Evolutionary conservation across 2,113 vertebrate genomes (phyloP).

Genomic region (Hippocampus abdominalis): DNA sequence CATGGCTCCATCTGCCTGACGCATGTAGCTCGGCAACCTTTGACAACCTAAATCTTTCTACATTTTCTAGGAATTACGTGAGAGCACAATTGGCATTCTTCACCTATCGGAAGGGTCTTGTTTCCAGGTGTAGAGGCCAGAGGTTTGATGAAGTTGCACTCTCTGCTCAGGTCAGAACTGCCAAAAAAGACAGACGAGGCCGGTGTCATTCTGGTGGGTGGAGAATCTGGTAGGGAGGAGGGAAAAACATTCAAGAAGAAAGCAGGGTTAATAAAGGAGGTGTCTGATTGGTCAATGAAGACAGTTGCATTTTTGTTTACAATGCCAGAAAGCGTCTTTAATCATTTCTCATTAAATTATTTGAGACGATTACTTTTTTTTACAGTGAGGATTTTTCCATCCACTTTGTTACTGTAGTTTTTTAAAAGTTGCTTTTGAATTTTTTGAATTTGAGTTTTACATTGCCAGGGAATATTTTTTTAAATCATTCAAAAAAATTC

Average conservation of each 20-base stretch:
- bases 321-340: background rate
- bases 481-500: too few relatives aligned
- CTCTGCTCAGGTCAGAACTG: conserved; percentile 79
- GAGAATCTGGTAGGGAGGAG: conserved; percentile 76
- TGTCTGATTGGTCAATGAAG: background rate
- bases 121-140: conserved; percentile 79
- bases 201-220: conserved; percentile 75
- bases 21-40: conserved; percentile 45
- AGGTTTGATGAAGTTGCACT: conserved; percentile 84
- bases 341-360: background rate
- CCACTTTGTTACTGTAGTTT: too few relatives aligned
- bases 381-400: too few relatives aligned
- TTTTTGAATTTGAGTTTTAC: too few relatives aligned
- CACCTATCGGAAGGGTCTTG: conserved; percentile 88
- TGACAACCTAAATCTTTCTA: background rate
- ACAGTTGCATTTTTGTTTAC: background rate
- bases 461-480: too few relatives aligned
- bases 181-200: conserved; percentile 81
- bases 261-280: background rate
- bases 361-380: too few relatives aligned
- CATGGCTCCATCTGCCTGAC: conserved; percentile 31
- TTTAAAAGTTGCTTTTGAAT: too few relatives aligned
- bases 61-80: background rate
- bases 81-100: background rate
- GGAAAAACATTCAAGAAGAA: conserved; percentile 15